Evolutionary conservation across 2,888 invertebrate genomes (phyloP).

Genomic region (Rhaphigaster nebulosa): DNA sequence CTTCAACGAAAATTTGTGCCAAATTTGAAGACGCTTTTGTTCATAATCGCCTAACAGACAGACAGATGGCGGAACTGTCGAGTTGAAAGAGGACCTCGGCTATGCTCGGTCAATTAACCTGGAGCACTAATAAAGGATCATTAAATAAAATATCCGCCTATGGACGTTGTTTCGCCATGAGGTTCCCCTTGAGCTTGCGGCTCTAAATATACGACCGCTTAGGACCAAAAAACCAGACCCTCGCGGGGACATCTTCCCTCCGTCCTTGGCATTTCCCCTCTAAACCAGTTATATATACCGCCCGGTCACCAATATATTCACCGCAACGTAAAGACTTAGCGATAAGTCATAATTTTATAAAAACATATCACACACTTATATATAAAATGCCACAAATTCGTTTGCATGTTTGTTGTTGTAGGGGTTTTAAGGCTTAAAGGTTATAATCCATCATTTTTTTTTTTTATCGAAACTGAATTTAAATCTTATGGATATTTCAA

Average conservation of each 20-base stretch:
- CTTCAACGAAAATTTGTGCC: no score
- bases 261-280: constrained; percentile 42
- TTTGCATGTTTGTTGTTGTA: neutral
- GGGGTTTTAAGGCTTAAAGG: no score
- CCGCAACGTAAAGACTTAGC: neutral
- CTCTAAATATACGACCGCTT: neutral
- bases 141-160: neutral
- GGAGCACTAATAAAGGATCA: neutral
- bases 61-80: no score
- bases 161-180: constrained; percentile 12
- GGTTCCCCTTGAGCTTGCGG: neutral
- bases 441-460: no score
- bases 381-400: no score
- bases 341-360: neutral
- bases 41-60: no score
- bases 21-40: no score
- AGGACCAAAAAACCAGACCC: neutral
- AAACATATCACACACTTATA: neutral
- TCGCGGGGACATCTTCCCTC: constrained; percentile 34
- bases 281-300: neutral
- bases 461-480: no score
- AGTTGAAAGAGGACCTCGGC: no score
- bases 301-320: neutral
- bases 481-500: no score
- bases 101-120: no score